Base-by-base conservation (phyloP, 2,113 vertebrate genomes). In the Neotoma lepida region DNA sequence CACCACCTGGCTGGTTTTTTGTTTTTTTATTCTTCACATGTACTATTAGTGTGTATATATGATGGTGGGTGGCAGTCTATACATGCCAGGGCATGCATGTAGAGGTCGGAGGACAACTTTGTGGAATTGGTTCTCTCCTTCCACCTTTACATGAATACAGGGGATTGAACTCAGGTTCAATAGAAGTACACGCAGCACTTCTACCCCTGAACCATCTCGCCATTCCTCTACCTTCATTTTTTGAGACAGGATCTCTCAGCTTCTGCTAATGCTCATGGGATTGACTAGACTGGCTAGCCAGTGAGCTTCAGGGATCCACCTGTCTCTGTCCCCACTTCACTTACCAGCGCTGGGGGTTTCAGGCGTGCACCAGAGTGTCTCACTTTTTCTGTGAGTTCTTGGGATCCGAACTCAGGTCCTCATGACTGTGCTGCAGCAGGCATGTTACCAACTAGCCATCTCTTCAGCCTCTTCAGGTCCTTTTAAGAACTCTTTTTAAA, bases 401-500 rank as follows among this genome's bases (percentile, higher is more conserved):
- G 39, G 70, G 39, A 44, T 41, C 39, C 2, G 39, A 74, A 44
- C 20, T 44, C 22, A 74, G 71, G 71, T 44, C 71, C 9, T 74
- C 39, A 74, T 41, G 71, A 68, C 33, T 68, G 33, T 68, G 2
- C 66, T 68, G 2, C 66, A 18, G 66, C 66, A 68, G 66, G 33
- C 35, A 18, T 17, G 33, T 41, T 74, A n/a, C 71, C 39, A 74
- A 74, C n/a, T 74, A 74, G 39, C 71, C 39, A 12, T 44, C 71
- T 74, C 22, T 26, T 41, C 70, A 41, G n/a, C n/a, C 7, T 22
- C 18, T 39, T 73, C 20, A 41, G 33, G 24, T 80, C 9, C 4
- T 95, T 66, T n/a, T 26, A 66, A 86, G 46, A 49, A 56, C 68
- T 94, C 70, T 73, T 78, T 71, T 91, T 88, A 89, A 73, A 35